phyloP scores from a whole-genome alignment of 2,797 vertebrate species.

The Hephaestus fuliginosus region DNA sequence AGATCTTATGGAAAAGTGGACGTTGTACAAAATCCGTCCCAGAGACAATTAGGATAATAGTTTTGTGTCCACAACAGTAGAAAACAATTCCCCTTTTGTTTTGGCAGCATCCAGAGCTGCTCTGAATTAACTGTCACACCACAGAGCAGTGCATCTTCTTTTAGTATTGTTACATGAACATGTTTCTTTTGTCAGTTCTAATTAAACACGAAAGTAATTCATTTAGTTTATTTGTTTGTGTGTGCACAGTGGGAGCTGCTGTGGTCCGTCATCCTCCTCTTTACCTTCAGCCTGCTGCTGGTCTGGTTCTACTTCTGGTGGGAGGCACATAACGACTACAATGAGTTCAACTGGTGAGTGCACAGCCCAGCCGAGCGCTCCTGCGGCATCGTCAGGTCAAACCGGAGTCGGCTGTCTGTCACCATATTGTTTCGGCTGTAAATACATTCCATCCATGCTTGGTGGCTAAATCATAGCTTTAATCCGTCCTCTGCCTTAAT shows the following conservation, averaged over 20 bases:
- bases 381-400: background rate
- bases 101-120: background rate
- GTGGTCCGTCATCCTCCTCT: slow-evolving; percentile 86
- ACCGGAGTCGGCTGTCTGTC: background rate
- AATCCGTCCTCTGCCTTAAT: slow-evolving; percentile 64
- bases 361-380: too few relatives aligned
- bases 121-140: background rate
- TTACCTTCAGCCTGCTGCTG: slow-evolving; percentile 85
- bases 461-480: slow-evolving; percentile 50
- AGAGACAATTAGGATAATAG: background rate
- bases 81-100: background rate
- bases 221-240: background rate
- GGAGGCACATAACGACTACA: slow-evolving; percentile 89
- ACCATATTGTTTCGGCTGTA: slow-evolving; percentile 36
- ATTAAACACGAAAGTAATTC: slow-evolving; percentile 14
- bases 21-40: background rate
- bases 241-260: slow-evolving; percentile 85
- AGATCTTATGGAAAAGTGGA: background rate
- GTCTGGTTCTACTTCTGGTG: slow-evolving; percentile 89
- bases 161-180: background rate
- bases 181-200: slow-evolving; percentile 1
- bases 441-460: slow-evolving; percentile 21
- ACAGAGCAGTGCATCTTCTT: background rate
- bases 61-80: background rate
- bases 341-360: slow-evolving; percentile 88